Evolutionary conservation across 92 coral and sea anemone genomes (phyloP).

Genomic region (Porites lobata): DNA sequence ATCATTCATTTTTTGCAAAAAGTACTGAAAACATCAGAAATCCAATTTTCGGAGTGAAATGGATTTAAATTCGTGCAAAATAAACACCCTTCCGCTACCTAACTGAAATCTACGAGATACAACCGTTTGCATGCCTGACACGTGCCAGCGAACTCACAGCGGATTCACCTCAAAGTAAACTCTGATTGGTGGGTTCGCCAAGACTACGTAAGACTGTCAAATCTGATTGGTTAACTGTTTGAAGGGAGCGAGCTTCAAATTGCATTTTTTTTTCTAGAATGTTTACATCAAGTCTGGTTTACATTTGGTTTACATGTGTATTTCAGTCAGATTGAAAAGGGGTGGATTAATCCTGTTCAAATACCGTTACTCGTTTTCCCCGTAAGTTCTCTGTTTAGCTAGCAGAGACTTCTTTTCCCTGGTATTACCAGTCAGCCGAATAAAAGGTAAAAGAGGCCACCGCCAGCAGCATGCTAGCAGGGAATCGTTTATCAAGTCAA

Average conservation of each 20-base stretch:
- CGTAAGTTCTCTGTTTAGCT: no score
- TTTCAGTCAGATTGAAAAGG: no score
- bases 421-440: no score
- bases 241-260: slow-evolving; percentile 55
- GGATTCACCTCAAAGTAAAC: not conserved
- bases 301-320: not conserved
- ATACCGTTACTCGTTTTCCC: no score
- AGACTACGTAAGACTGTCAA: not conserved
- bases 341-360: no score
- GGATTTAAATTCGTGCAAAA: not conserved
- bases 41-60: not conserved
- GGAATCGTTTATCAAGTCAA: no score
- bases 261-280: not conserved
- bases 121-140: slow-evolving; percentile 36
- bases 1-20: slow-evolving; percentile 58
- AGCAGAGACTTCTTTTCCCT: no score
- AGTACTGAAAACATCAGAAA: slow-evolving; percentile 18
- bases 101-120: not conserved
- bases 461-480: no score
- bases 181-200: slow-evolving; percentile 20
- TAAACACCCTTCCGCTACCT: not conserved
- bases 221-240: slow-evolving; percentile 31
- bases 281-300: not conserved
- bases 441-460: no score
- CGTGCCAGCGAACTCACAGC: slow-evolving; percentile 37